A percentile compares a stretch with the other conserved stretches of the same genome.
phyloP scores from a whole-genome alignment of 2,113 vertebrate genomes.

The Cephalophus harveyi region DNA sequence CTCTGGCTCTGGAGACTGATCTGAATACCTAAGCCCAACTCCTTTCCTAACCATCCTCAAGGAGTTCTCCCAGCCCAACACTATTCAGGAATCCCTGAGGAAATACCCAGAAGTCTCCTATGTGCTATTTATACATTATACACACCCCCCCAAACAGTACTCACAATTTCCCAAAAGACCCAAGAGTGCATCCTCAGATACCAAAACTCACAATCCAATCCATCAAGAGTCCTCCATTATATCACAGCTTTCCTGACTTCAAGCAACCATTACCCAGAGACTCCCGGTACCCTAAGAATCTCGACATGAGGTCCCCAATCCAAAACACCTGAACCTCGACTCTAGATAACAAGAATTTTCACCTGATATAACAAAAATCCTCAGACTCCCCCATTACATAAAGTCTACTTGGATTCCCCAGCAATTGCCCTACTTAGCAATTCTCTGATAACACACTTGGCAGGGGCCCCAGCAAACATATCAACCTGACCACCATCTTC shows the following conservation, averaged over 20 bases:
- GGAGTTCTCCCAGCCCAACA: neutral
- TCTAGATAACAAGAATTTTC: neutral
- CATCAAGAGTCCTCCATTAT: neutral
- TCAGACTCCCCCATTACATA: neutral
- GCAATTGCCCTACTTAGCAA: neutral
- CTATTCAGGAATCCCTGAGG: neutral
- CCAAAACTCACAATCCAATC: neutral
- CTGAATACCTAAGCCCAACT: neutral
- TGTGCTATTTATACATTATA: neutral
- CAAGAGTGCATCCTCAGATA: neutral
- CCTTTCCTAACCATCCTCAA: neutral
- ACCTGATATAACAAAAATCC: neutral
- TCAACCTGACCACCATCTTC: neutral
- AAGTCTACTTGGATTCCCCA: neutral
- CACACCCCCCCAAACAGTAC: fast-evolving
- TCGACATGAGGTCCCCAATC: neutral
- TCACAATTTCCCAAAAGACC: neutral
- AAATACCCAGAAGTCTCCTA: neutral
- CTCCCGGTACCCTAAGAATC: neutral
- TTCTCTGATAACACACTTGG: neutral
- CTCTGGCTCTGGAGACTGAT: neutral
- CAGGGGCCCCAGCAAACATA: neutral
- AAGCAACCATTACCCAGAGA: neutral
- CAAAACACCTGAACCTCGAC: neutral
- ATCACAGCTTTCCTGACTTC: neutral